Base-by-base conservation (phyloP, 2,797 vertebrate species). In the Tenualosa thibaudeaui region DNA sequence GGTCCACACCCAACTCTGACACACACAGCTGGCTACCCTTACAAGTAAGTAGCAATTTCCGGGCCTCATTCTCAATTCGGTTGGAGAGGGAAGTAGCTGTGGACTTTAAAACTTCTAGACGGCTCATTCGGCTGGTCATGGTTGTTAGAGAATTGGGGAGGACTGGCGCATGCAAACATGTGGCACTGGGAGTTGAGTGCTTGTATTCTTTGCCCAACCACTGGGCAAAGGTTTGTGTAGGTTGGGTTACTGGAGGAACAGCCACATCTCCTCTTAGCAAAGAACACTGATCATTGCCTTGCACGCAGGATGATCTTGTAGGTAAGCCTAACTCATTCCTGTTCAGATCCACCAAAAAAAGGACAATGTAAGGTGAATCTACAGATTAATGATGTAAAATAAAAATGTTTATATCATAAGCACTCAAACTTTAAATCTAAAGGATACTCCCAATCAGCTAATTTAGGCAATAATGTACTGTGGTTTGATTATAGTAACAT, bases 41-140 rank as follows among this genome's bases (percentile, higher is more conserved):
- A 0, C 96, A 95, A 10, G 96, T 97, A 89, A 19, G 71, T 0
- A 78, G 71, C 71, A 99, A 92, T 86, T 96, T 98, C 81, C 96
- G 96, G 7, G 98, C 97, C 92, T 99, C 97, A 1, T 89, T 97
- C 93, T 98, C 98, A 88, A 99, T 97, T 51, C 97, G 97, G 86
- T 91, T 96, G 75, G 97, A 99, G 81, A 99, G 95, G 24, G 97
- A 98, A 51, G 96, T 95, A 22, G 98, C 98, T n/a, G 96, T 98
- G 84, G 98, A 97, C 92, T 98, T 99, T 86, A 99, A 90, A 83
- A 97, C 96, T 89, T 99, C 97, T 75, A 99, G 97, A 3, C 97
- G 96, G 87, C 96, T 96, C 87, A 96, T 89, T 93, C 96, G 98
- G 91, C 92, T 96, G 40, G 37, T 46, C 71, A 78, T 46, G 40